phyloP scores from a whole-genome alignment of 2,113 vertebrate genomes.

The Atherinomorus stipes region DNA sequence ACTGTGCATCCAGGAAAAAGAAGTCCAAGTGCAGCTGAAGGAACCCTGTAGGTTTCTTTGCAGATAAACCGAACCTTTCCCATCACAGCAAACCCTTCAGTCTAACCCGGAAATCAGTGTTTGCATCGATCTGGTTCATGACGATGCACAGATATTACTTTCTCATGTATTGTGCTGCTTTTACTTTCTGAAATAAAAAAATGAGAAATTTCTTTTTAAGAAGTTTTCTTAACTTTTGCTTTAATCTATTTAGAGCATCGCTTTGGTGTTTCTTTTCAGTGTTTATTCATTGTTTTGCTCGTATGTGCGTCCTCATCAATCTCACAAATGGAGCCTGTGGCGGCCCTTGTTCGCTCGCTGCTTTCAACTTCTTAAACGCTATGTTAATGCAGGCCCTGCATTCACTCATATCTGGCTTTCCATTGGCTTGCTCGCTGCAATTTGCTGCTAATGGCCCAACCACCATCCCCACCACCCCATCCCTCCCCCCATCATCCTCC shows the following conservation, averaged over 20 bases:
- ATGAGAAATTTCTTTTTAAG: background rate
- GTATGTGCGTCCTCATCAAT: conserved; percentile 33
- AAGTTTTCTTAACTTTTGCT: background rate
- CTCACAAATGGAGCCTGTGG: conserved; percentile 46
- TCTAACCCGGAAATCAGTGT: too few species aligned
- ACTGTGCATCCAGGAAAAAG: too few species aligned
- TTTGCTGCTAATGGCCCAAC: conserved; percentile 77
- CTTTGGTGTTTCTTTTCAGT: background rate
- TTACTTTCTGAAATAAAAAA: background rate
- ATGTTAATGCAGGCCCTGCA: conserved; percentile 78
- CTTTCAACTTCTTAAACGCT: conserved; percentile 72
- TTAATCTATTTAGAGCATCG: background rate
- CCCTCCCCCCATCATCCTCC: conserved; percentile 11
- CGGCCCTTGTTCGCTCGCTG: conserved; percentile 27
- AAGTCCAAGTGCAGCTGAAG: too few species aligned
- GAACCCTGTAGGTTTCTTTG: too few species aligned
- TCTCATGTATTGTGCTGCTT: too few species aligned
- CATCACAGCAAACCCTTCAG: too few species aligned
- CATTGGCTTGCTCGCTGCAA: conserved; percentile 75
- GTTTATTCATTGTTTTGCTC: conserved; percentile 9
- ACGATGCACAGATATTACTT: too few species aligned
- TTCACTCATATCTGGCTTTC: conserved; percentile 74
- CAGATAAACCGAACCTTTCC: too few species aligned
- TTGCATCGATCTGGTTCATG: too few species aligned
- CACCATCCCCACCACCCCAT: conserved; percentile 36